Evolutionary conservation across 2,113 vertebrate species (phyloP).

Genomic region (Bos indicus): DNA sequence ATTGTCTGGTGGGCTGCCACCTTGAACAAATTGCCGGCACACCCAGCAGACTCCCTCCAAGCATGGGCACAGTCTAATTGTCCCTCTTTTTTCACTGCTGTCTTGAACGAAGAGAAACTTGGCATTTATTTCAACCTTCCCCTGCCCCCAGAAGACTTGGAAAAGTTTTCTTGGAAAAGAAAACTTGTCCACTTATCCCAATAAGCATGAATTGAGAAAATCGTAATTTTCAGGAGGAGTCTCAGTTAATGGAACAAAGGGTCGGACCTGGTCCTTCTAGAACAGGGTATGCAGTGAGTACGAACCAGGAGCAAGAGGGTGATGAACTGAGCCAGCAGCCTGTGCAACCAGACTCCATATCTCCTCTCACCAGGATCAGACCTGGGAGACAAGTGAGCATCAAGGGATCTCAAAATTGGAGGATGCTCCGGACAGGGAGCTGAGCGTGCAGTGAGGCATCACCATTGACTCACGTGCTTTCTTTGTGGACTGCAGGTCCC

Average conservation of each 20-base stretch:
- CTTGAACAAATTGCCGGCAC: neutral
- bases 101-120: slow-evolving; percentile 37
- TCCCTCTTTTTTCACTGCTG: neutral
- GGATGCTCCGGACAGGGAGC: neutral
- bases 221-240: slow-evolving; percentile 29
- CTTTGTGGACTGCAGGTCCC: neutral
- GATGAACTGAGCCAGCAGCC: neutral
- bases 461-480: neutral
- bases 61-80: neutral
- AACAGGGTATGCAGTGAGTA: neutral
- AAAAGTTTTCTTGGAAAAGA: slow-evolving; percentile 40
- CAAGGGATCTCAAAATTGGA: neutral
- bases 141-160: neutral
- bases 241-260: slow-evolving; percentile 32
- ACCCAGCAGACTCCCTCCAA: neutral
- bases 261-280: neutral
- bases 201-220: slow-evolving; percentile 44
- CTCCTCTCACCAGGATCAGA: neutral
- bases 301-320: neutral
- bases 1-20: neutral
- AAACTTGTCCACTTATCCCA: slow-evolving; percentile 44
- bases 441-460: neutral
- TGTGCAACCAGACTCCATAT: neutral
- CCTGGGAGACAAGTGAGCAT: neutral
- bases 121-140: neutral